A percentile compares a stretch with the other conserved stretches of the same genome.
These are phyloP conservation scores for Rhinoraja longicauda DNA, from an alignment of 2,797 vertebrate species.

Conservation along the genomic window DNA sequence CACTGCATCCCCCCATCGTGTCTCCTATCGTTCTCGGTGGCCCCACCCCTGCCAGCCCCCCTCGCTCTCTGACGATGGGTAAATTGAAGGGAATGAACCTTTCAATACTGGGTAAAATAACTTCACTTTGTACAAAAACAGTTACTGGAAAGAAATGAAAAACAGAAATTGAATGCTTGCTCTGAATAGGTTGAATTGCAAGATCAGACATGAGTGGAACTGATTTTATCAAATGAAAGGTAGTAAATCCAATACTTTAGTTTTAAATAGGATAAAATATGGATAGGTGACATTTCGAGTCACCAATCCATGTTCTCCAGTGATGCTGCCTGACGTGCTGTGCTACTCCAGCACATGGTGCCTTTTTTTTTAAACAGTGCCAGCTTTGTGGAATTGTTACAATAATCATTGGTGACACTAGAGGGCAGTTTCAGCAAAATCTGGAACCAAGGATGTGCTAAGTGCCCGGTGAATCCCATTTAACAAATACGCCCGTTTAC, in stretches of 20 bases:
- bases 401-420: background rate
- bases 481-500: background rate
- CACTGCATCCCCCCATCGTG: no score
- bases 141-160: background rate
- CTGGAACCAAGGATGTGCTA: background rate
- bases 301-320: no score
- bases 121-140: background rate
- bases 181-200: background rate
- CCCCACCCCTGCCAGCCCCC: no score
- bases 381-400: background rate
- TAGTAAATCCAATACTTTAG: background rate
- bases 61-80: background rate
- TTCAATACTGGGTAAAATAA: background rate
- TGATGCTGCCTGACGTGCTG: no score
- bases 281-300: no score
- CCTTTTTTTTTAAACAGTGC: background rate
- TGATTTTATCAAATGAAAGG: background rate
- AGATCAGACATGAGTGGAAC: background rate
- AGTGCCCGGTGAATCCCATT: background rate
- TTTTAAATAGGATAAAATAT: background rate
- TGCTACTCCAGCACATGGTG: no score
- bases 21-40: no score
- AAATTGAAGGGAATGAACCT: background rate
- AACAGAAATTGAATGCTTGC: background rate
- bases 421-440: background rate